Percentiles rank a stretch among this genome's conserved stretches.
Evolutionary conservation across 2,797 vertebrate genomes (phyloP).

Genomic region (Tadarida brasiliensis): DNA sequence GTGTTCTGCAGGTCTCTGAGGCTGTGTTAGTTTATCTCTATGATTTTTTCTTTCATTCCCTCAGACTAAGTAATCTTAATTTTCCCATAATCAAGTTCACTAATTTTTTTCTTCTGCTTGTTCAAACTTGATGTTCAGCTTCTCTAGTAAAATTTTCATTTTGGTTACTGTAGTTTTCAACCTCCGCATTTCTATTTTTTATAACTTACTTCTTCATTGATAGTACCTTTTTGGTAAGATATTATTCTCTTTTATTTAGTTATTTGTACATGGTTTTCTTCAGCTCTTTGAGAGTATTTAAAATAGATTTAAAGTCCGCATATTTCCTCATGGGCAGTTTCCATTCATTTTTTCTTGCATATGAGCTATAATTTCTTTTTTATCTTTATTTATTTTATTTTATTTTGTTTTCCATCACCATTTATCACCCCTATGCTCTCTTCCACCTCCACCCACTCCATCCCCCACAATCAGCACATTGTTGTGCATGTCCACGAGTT

Average conservation of each 20-base stretch:
- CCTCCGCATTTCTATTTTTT: neutral
- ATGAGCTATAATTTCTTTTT: neutral
- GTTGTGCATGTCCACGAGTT: no score
- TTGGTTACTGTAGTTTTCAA: neutral
- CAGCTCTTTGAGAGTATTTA: neutral
- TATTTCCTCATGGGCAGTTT: neutral
- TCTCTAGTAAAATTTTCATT: neutral
- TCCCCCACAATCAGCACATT: no score
- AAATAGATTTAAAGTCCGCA: neutral
- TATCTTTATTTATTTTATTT: no score
- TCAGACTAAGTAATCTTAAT: neutral
- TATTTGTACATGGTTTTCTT: neutral
- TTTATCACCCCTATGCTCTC: no score
- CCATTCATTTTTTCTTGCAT: neutral
- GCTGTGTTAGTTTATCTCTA: neutral
- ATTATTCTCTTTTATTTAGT: neutral
- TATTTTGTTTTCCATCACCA: no score
- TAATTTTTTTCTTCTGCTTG: neutral
- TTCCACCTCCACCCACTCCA: no score
- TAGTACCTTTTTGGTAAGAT: neutral
- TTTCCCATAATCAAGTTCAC: neutral
- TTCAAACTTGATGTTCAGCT: neutral
- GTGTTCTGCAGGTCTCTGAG: neutral
- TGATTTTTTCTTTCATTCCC: neutral
- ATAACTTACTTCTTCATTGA: neutral